These are phyloP conservation scores for Pelecanus crispus DNA, from an alignment of 2,113 vertebrate genomes.

Conservation along the genomic window DNA sequence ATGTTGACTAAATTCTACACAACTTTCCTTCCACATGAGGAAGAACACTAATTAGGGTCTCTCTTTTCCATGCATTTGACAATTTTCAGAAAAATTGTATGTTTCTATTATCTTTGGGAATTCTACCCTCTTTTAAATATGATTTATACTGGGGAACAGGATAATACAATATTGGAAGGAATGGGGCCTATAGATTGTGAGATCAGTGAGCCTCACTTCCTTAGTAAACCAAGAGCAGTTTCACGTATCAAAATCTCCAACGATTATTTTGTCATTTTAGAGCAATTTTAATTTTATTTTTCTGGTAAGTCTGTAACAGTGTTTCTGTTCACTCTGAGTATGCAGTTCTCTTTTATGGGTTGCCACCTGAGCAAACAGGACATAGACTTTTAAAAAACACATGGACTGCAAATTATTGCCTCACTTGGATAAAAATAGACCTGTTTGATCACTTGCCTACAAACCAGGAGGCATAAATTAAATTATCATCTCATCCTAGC, in stretches of 20 bases:
- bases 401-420: neutral
- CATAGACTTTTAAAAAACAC: neutral
- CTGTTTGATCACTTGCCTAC: neutral
- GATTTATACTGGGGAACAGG: neutral
- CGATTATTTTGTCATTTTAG: neutral
- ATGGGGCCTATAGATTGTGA: neutral
- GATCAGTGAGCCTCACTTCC: neutral
- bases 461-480: neutral
- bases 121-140: neutral
- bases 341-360: neutral
- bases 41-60: neutral
- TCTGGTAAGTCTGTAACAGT: neutral
- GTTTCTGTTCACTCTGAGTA: neutral
- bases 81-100: neutral
- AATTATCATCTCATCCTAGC: neutral
- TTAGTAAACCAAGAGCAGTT: neutral
- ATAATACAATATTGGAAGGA: neutral
- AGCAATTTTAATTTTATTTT: neutral
- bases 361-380: neutral
- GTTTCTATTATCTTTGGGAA: neutral
- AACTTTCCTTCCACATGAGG: neutral
- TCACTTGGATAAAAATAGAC: neutral
- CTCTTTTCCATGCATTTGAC: neutral
- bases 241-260: neutral
- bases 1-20: neutral